Percentiles rank a stretch among this genome's conserved stretches.
Conservation (phyloP, 2,113 vertebrate species). For the Tringa solitaria region DNA sequence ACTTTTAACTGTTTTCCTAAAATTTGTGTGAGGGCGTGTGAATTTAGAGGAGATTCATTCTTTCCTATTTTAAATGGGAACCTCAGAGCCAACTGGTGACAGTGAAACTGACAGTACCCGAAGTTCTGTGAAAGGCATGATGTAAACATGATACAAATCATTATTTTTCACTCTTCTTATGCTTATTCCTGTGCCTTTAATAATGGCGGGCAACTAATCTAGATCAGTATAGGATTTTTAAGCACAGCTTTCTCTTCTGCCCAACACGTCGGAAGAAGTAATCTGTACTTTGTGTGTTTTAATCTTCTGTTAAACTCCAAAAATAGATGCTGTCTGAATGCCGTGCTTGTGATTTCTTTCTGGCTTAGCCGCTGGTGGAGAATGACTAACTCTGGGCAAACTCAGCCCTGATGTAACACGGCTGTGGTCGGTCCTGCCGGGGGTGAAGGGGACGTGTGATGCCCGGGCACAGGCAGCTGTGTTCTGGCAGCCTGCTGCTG, state of each 20-base stretch:
- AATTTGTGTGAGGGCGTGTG: background rate
- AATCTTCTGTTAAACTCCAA: background rate
- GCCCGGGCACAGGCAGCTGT: background rate
- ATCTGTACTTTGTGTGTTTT: background rate
- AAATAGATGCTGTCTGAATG: background rate
- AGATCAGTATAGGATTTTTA: background rate
- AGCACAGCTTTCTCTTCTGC: background rate
- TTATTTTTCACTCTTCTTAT: background rate
- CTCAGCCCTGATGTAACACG: accelerated
- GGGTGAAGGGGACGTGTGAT: background rate
- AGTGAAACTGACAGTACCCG: background rate
- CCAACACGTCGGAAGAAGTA: background rate
- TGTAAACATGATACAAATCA: background rate
- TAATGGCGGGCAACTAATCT: background rate
- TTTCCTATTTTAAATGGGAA: background rate
- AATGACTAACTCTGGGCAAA: accelerated
- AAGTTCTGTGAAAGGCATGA: too few species aligned
- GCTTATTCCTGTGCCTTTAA: background rate
- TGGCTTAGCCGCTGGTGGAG: background rate
- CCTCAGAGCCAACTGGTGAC: background rate
- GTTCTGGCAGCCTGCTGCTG: background rate
- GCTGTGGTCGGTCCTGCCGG: accelerated
- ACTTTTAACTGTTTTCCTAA: background rate
- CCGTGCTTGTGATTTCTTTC: background rate
- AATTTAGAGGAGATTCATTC: background rate